These are phyloP conservation scores for Alcedo quadribrachys DNA, from an alignment of 2,797 vertebrate genomes.

Conservation along the genomic window DNA sequence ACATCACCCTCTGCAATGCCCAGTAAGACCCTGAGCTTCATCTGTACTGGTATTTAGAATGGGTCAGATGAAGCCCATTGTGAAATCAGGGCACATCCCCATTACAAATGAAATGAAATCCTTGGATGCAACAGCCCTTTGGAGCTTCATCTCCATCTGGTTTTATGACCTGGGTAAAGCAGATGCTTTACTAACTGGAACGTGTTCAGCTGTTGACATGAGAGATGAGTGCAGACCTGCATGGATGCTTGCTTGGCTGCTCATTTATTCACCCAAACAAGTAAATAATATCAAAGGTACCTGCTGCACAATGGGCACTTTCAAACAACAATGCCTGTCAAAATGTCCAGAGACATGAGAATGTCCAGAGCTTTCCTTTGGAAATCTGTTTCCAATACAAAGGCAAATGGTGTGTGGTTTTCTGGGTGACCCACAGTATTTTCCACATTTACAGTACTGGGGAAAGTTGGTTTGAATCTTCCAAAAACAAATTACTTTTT, in stretches of 20 bases:
- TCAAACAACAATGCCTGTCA: not conserved
- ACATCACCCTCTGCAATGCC: not conserved
- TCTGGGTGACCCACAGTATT: not conserved
- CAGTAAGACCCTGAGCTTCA: not conserved
- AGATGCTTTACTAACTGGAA: conserved; percentile 18
- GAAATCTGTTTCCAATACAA: not conserved
- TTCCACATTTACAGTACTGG: not conserved
- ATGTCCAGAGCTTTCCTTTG: not conserved
- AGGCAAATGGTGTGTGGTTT: not conserved
- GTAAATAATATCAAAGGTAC: not conserved
- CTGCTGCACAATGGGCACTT: not conserved
- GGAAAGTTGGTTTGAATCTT: not conserved
- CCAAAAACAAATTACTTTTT: not conserved
- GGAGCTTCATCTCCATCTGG: conserved; percentile 23
- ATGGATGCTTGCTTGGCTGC: not conserved
- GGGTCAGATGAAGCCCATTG: not conserved
- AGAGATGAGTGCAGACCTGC: not conserved
- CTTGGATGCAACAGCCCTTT: not conserved
- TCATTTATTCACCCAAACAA: not conserved
- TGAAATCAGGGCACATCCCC: not conserved
- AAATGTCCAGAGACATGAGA: not conserved
- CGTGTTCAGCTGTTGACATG: not conserved
- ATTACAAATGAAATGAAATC: not conserved
- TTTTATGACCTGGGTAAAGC: not conserved
- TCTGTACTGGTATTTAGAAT: not conserved